These are phyloP conservation scores for Rhizomys pruinosus DNA, from an alignment of 2,113 vertebrate species.

Conservation along the genomic window DNA sequence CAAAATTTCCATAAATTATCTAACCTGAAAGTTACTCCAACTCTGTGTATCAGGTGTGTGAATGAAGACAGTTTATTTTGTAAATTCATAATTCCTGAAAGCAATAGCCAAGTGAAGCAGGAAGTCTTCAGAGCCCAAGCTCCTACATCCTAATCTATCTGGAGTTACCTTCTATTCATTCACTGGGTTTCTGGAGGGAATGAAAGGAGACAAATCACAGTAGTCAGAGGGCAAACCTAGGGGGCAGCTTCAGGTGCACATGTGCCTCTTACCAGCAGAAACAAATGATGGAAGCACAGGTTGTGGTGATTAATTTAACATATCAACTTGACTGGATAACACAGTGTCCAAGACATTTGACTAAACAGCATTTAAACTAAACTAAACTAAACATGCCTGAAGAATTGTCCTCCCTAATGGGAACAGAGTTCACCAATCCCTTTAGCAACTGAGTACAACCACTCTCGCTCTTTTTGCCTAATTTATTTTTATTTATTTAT, in stretches of 20 bases:
- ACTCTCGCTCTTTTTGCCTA: no score
- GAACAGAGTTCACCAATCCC: not conserved
- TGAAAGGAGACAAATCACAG: no score
- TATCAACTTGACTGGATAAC: not conserved
- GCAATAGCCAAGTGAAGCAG: not conserved
- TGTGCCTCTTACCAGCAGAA: not conserved
- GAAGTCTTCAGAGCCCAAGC: not conserved
- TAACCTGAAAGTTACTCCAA: not conserved
- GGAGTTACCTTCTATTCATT: not conserved
- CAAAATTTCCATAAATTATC: not conserved
- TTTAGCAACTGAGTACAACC: not conserved
- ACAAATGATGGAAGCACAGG: not conserved
- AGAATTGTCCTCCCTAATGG: not conserved
- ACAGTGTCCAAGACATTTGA: not conserved
- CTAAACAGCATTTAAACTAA: not conserved
- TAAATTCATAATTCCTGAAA: conserved; percentile 38
- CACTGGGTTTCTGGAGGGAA: not conserved
- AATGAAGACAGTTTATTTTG: no score
- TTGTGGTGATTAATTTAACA: not conserved
- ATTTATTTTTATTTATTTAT: no score
- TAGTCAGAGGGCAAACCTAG: no score
- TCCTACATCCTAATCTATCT: not conserved
- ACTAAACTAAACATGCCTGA: not conserved
- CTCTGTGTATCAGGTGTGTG: no score
- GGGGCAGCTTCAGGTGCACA: no score